Conservation (phyloP, 2,888 invertebrate species). For the Lasioglossum malachurum region DNA sequence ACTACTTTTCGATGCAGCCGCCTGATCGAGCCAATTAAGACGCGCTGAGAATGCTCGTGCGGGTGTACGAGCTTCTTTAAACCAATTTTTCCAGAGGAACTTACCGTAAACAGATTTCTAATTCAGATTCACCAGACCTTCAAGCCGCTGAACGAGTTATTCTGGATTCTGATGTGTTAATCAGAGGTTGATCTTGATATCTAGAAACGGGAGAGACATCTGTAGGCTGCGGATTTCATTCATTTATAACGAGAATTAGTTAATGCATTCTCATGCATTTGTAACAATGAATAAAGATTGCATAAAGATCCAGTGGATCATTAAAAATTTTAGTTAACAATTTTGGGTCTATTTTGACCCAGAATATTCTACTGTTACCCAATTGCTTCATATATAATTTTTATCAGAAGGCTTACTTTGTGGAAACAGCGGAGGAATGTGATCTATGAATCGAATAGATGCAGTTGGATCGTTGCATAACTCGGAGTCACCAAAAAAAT, state of each 20-base stretch:
- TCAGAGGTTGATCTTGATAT: background rate
- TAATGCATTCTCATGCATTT: no score
- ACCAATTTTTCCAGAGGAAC: background rate
- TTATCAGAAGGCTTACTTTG: no score
- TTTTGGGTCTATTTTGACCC: no score
- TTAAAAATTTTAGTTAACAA: no score
- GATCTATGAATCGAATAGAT: background rate
- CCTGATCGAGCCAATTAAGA: slow-evolving; percentile 46
- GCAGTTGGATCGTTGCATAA: background rate
- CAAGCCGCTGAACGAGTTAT: background rate
- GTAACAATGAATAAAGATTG: no score
- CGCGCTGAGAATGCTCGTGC: background rate
- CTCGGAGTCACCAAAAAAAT: background rate
- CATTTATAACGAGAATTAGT: no score
- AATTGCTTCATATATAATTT: no score
- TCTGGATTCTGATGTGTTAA: background rate
- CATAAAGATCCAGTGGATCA: no score
- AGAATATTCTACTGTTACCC: no score
- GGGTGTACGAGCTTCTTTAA: background rate
- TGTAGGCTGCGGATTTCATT: background rate
- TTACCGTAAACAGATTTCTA: background rate
- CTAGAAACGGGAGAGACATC: background rate
- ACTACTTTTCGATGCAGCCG: slow-evolving; percentile 15
- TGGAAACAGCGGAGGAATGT: background rate
- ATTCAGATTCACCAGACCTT: background rate